Evolutionary conservation across 2,797 vertebrate species (phyloP).

Genomic region (Cichlasoma orientale): DNA sequence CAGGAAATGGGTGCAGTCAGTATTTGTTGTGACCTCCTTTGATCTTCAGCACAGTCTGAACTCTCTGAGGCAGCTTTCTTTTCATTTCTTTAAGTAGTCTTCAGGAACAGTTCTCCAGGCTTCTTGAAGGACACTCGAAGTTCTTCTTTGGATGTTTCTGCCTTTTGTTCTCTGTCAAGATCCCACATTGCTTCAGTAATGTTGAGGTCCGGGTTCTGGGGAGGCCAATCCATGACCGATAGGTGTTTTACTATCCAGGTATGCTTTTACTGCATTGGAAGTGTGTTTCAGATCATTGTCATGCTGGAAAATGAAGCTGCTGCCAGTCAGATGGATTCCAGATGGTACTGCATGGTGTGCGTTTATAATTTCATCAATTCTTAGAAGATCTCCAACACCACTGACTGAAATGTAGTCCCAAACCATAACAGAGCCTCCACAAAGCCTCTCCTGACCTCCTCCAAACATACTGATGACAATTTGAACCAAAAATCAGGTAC

Average conservation of each 20-base stretch:
- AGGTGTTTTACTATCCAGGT: not conserved
- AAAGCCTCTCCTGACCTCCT: too few relatives aligned
- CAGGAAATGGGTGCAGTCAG: not conserved
- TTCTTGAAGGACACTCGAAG: not conserved
- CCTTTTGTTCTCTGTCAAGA: not conserved
- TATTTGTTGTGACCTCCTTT: not conserved
- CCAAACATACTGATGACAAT: too few relatives aligned
- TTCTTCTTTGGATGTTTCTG: not conserved
- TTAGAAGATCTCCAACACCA: too few relatives aligned
- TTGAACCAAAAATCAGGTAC: too few relatives aligned
- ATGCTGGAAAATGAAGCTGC: not conserved
- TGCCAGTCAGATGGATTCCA: too few relatives aligned
- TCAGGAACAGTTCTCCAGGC: too few relatives aligned
- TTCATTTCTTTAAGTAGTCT: not conserved
- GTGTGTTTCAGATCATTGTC: not conserved
- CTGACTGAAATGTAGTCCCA: not conserved
- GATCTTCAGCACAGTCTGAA: too few relatives aligned
- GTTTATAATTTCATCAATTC: too few relatives aligned
- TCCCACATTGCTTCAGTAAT: not conserved
- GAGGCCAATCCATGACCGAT: not conserved
- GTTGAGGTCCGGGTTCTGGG: not conserved
- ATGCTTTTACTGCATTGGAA: not conserved
- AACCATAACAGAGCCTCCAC: too few relatives aligned
- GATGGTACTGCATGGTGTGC: too few relatives aligned
- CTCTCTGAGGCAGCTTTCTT: too few relatives aligned